phyloP scores from a whole-genome alignment of 2,113 vertebrate species.

The Solea senegalensis region DNA sequence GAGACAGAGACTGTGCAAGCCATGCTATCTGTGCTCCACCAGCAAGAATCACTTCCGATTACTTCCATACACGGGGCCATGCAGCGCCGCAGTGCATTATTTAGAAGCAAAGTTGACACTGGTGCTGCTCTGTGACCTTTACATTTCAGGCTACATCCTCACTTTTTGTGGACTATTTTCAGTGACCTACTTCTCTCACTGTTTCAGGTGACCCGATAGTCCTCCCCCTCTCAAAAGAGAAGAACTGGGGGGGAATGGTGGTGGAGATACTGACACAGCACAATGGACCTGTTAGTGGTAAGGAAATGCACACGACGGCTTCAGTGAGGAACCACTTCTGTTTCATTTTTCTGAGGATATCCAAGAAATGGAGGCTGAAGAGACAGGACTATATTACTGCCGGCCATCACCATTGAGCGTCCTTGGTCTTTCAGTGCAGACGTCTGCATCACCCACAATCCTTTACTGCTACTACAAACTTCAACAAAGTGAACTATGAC shows the following conservation, averaged over 20 bases:
- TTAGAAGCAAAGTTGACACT: slow-evolving; percentile 9
- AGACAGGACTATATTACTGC: slow-evolving; percentile 58
- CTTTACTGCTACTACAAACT: slow-evolving; percentile 53
- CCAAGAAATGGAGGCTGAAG: slow-evolving; percentile 33
- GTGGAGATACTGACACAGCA: slow-evolving; percentile 50
- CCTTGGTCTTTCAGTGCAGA: slow-evolving; percentile 36
- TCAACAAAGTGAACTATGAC: slow-evolving; percentile 42
- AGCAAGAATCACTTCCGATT: slow-evolving; percentile 39
- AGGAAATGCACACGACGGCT: slow-evolving; percentile 45
- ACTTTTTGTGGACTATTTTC: slow-evolving; percentile 24
- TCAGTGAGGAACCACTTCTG: slow-evolving; percentile 41
- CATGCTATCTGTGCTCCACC: slow-evolving; percentile 18
- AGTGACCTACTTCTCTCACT: slow-evolving; percentile 23
- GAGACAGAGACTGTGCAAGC: slow-evolving; percentile 43
- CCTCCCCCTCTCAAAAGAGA: slow-evolving; percentile 18
- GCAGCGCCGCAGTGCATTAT: slow-evolving; percentile 10
- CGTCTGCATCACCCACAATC: slow-evolving; percentile 56
- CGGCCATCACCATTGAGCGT: slow-evolving; percentile 49
- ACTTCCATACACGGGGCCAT: slow-evolving; percentile 21
- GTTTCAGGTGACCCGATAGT: slow-evolving; percentile 85
- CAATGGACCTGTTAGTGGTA: slow-evolving; percentile 51
- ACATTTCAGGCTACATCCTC: slow-evolving; percentile 16
- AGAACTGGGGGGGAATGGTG: slow-evolving; percentile 1
- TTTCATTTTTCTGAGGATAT: slow-evolving; percentile 59
- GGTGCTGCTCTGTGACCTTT: slow-evolving; percentile 31